phyloP scores from a whole-genome alignment of 1,140 invertebrate species.

The Whitmania pigra region DNA sequence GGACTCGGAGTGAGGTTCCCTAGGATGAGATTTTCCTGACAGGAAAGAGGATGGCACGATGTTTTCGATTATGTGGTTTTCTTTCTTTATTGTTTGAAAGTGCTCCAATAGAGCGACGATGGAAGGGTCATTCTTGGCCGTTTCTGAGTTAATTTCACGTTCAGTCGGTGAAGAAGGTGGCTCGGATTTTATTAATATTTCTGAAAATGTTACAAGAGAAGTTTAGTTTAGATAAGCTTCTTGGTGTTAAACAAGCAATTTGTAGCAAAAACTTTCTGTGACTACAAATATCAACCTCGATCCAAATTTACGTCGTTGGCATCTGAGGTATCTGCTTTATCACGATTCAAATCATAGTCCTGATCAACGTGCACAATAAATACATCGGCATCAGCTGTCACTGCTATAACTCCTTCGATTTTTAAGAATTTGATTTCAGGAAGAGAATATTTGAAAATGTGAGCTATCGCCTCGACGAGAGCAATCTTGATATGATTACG shows the following conservation, averaged over 20 bases:
- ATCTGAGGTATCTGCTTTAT: neutral
- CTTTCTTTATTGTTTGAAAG: too few species aligned
- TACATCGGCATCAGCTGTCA: neutral
- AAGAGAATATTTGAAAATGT: too few species aligned
- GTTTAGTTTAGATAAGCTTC: neutral
- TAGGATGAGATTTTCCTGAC: too few species aligned
- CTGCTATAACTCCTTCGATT: conserved; percentile 5
- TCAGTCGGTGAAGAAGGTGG: too few species aligned
- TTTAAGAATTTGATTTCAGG: conserved; percentile 6
- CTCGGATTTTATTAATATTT: neutral
- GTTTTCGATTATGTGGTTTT: too few species aligned
- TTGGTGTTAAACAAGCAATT: neutral
- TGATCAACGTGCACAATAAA: conserved; percentile 8
- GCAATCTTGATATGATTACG: too few species aligned
- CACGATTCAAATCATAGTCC: neutral
- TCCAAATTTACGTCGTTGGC: neutral
- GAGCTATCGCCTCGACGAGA: too few species aligned
- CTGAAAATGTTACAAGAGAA: neutral
- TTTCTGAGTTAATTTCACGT: too few species aligned
- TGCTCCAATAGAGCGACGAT: too few species aligned
- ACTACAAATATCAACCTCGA: neutral
- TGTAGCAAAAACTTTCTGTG: neutral
- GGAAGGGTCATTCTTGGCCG: too few species aligned
- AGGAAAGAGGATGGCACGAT: too few species aligned
- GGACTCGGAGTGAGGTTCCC: too few species aligned